Evolutionary conservation across 2,113 vertebrate species (phyloP).

Genomic region (Mobula hypostoma): DNA sequence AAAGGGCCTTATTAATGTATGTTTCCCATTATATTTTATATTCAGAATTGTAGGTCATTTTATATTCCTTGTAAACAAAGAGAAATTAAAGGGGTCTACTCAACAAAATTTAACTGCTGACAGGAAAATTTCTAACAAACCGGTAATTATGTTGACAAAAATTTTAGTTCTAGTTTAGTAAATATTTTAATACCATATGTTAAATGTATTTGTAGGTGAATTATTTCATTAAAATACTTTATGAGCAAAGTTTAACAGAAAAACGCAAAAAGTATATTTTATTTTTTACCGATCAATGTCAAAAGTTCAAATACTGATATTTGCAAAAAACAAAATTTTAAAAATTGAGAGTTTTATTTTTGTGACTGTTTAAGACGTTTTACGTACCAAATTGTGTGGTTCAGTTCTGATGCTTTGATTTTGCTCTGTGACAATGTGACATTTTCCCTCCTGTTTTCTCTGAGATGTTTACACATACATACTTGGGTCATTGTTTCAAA

Average conservation of each 20-base stretch:
- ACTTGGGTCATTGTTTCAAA: too few relatives aligned
- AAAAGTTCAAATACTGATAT: slow-evolving; percentile 24
- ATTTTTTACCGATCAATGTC: neutral
- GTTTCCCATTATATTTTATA: slow-evolving; percentile 9
- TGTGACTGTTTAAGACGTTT: slow-evolving; percentile 22
- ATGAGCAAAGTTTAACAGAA: slow-evolving; percentile 26
- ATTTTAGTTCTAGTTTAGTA: neutral
- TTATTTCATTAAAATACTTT: slow-evolving; percentile 30
- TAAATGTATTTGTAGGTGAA: slow-evolving; percentile 27
- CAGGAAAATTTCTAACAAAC: neutral
- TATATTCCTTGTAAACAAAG: neutral
- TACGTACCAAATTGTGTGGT: neutral
- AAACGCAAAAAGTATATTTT: slow-evolving; percentile 25
- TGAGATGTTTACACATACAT: neutral
- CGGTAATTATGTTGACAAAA: neutral
- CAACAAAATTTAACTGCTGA: neutral
- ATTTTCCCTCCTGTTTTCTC: neutral
- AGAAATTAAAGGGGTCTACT: neutral
- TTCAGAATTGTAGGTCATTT: neutral
- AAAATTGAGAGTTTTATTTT: slow-evolving; percentile 21
- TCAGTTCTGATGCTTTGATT: neutral
- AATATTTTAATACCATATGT: slow-evolving; percentile 30
- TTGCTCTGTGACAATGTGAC: neutral
- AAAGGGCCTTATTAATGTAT: neutral
- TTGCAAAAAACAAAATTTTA: slow-evolving; percentile 13